Percentiles rank a stretch among this genome's conserved stretches.
Conservation (phyloP, 2,113 vertebrate species). For the Desmodus rotundus region DNA sequence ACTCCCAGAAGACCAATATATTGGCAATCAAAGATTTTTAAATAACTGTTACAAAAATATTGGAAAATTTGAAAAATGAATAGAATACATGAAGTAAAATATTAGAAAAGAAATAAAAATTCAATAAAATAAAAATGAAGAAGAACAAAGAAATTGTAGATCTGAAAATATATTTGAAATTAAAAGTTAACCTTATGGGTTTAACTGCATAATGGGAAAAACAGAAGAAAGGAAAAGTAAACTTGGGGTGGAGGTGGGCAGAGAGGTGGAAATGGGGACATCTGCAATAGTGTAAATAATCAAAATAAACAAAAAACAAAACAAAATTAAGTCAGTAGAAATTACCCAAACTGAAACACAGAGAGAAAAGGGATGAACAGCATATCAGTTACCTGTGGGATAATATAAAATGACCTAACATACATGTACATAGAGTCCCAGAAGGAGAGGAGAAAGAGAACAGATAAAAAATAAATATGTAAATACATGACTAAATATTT, state of each 20-base stretch:
- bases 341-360: no score
- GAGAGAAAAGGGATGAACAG: no score
- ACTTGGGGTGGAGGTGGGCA: not conserved
- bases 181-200: not conserved
- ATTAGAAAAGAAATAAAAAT: not conserved
- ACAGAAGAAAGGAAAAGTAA: not conserved
- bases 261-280: no score
- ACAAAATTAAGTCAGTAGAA: no score
- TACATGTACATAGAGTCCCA: not conserved
- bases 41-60: not conserved
- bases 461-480: not conserved
- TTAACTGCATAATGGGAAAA: not conserved
- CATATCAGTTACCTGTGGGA: not conserved
- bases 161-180: slow-evolving; percentile 33
- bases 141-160: not conserved
- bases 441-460: not conserved
- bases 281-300: no score
- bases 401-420: not conserved
- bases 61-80: not conserved
- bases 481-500: not conserved
- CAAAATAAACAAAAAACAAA: no score
- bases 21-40: not conserved
- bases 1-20: not conserved
- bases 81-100: not conserved
- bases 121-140: not conserved